Conservation (phyloP, 2,113 vertebrate species). For the Otocyon megalotis region DNA sequence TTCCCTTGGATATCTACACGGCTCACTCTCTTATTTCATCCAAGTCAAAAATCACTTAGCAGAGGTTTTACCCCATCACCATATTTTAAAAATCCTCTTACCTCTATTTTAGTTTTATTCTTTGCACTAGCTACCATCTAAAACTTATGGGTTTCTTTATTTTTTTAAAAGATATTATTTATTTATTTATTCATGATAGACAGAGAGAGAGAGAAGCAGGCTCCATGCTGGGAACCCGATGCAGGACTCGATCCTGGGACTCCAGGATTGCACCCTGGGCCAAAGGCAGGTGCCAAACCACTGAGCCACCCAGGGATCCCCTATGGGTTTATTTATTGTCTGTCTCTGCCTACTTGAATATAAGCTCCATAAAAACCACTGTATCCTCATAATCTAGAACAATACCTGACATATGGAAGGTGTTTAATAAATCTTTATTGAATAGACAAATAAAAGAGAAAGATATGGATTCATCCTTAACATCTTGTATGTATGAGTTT, state of each 20-base stretch:
- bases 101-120: slow-evolving; percentile 14
- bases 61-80: neutral
- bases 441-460: neutral
- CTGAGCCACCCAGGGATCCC: too few relatives aligned
- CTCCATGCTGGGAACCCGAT: too few relatives aligned
- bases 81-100: neutral
- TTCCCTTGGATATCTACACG: neutral
- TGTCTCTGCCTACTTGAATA: neutral
- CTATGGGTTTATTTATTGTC: neutral
- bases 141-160: neutral
- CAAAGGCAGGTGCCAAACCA: too few relatives aligned
- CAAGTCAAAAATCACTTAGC: neutral
- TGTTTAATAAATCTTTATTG: neutral
- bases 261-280: too few relatives aligned
- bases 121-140: neutral
- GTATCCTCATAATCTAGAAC: neutral
- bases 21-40: neutral
- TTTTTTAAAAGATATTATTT: neutral
- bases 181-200: too few relatives aligned
- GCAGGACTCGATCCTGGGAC: too few relatives aligned
- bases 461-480: slow-evolving; percentile 21
- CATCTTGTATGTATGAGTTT: neutral
- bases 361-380: neutral
- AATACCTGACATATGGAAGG: neutral
- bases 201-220: too few relatives aligned